Evolutionary conservation across 2,888 invertebrate species (phyloP), one percentile per base, ranked within the genome.

Genomic region (Noctua fimbriata): DNA sequence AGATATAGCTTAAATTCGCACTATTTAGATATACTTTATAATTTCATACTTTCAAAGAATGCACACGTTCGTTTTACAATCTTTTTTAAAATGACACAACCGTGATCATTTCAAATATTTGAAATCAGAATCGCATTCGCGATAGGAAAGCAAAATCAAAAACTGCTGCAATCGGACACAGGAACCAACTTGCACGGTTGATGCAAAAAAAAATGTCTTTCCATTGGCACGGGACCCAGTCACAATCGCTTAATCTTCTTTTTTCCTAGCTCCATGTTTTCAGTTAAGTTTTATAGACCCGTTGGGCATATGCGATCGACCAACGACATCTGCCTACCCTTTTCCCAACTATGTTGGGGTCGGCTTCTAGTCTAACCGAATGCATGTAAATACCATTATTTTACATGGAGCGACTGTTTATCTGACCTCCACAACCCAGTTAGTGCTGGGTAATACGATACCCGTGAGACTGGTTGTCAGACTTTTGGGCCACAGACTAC

Each of bases 261-360:
- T 81, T 83, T 87, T 76, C 41, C 66, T 77, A 49, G 55, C 79
- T 87, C 77, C 32, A 76, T 81, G 73, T 78, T 87, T 86, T 79
- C 73, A 77, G 84, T 76, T 70, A 78, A 70, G 79, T 87, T 88
- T 82, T 78, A 81, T 81, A 49, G 63, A 71, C 69, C 81, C 69
- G 49, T 73, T 80, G 69, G 82, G 66, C 67, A 69, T 70, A 79
- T 41, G 28, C 63, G 78, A 41, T 21, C 71, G 65, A 76, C 83
- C 87, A 89, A 12, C 32, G 21, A 21, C 63, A 32, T 65, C 63
- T 65, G 3, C 32, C 63, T 36, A 36, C 12, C 65, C 65, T 36
- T 65, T 65, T 36, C 1, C 18, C 7, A 16, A 32, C 10, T 32
- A 10, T 21, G 32, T 63, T 10, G 63, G 32, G 18, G 18, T 63